Percentiles rank a stretch among this genome's conserved stretches.
Evolutionary conservation across 1,140 invertebrate genomes (phyloP).

Genomic region (Plutomurus gul): DNA sequence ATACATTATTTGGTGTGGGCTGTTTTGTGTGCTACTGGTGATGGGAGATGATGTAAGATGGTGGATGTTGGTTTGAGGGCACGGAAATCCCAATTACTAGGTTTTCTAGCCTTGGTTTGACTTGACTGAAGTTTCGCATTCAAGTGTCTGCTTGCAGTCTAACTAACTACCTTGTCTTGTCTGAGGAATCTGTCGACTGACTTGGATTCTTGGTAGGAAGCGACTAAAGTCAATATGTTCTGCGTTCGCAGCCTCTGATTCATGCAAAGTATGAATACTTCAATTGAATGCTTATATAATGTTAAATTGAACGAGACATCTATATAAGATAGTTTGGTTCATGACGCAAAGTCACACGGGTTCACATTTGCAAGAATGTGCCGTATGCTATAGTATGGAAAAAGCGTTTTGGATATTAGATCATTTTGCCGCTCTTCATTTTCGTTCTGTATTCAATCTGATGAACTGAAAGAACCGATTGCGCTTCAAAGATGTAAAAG

Average conservation of each 20-base stretch:
- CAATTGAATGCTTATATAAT: neutral
- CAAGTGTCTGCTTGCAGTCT: neutral
- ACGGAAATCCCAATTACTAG: neutral
- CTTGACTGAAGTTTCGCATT: neutral
- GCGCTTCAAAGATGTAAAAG: neutral
- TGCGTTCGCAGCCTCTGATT: too few species aligned
- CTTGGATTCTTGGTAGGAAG: too few species aligned
- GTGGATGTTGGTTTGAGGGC: neutral
- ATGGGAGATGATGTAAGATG: neutral
- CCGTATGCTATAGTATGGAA: neutral
- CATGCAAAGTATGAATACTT: too few species aligned
- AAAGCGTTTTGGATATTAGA: too few species aligned
- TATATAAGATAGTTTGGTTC: neutral
- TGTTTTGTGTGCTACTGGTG: too few species aligned
- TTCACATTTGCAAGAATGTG: neutral
- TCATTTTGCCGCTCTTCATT: too few species aligned
- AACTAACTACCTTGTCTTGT: neutral
- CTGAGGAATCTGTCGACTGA: too few species aligned
- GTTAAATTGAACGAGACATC: neutral
- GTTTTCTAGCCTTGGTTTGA: neutral
- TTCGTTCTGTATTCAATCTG: constrained; percentile 1
- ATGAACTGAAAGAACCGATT: neutral
- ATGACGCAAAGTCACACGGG: neutral
- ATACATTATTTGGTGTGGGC: neutral
- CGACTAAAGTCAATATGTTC: too few species aligned